These are phyloP conservation scores for Sebastes kiyomatsui DNA, from an alignment of 2,797 vertebrate species.

Conservation along the genomic window DNA sequence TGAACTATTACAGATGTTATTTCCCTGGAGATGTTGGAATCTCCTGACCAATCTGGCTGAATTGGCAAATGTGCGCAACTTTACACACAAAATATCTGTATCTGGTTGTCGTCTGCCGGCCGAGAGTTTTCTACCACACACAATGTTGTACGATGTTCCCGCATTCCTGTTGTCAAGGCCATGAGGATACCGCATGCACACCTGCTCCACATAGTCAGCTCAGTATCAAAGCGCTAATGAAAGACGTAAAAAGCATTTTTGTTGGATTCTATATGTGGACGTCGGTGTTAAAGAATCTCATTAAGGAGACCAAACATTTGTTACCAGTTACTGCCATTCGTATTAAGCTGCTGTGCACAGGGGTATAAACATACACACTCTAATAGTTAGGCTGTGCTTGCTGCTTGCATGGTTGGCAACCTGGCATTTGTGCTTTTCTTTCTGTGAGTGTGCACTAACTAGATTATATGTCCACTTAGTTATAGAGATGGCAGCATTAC, in stretches of 20 bases:
- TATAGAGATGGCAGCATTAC: constrained; percentile 42
- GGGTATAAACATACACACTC: neutral
- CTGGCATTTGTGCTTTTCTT: neutral
- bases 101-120: neutral
- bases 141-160: neutral
- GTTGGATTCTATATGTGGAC: neutral
- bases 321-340: constrained; percentile 41
- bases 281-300: neutral
- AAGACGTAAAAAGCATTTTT: neutral
- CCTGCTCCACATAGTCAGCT: constrained; percentile 16
- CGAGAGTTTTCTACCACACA: neutral
- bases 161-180: neutral
- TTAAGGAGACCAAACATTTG: constrained; percentile 54
- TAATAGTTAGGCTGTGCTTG: neutral
- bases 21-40: neutral
- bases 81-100: neutral
- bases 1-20: neutral
- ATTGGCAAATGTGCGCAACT: neutral
- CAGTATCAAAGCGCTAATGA: neutral
- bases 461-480: constrained; percentile 4
- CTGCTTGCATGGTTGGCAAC: neutral
- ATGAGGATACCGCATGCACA: neutral
- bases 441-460: neutral
- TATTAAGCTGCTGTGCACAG: constrained; percentile 28
- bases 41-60: constrained; percentile 5